phyloP scores from a whole-genome alignment of 2,113 vertebrate species.

The Stomatorhinus ivindoensis region DNA sequence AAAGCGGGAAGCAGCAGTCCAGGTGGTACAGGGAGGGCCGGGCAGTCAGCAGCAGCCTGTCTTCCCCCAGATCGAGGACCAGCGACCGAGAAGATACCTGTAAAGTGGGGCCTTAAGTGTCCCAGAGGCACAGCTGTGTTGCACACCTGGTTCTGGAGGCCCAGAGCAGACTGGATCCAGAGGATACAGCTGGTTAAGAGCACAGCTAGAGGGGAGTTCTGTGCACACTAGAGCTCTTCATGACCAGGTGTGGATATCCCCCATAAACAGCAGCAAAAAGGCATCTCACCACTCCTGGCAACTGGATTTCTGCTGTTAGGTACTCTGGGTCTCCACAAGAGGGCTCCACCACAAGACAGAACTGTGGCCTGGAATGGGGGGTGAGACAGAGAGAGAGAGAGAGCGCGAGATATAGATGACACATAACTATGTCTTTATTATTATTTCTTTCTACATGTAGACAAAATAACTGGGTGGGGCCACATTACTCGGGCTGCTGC shows the following conservation, averaged over 20 bases:
- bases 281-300: slow-evolving; percentile 73
- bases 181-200: not conserved
- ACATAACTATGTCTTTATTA: not conserved
- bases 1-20: slow-evolving; percentile 64
- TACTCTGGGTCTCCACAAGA: slow-evolving; percentile 53
- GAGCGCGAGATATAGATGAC: not conserved
- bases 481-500: not conserved
- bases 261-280: not conserved
- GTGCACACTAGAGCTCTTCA: not conserved
- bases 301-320: slow-evolving; percentile 69
- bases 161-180: not conserved
- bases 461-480: not conserved
- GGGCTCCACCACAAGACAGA: slow-evolving; percentile 60
- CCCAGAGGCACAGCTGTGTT: no score
- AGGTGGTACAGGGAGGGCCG: slow-evolving; percentile 65
- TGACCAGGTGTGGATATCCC: not conserved
- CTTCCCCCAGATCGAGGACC: slow-evolving; percentile 73
- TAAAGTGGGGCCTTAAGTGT: not conserved
- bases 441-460: not conserved
- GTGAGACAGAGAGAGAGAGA: not conserved
- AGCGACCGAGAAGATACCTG: slow-evolving; percentile 55
- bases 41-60: slow-evolving; percentile 63
- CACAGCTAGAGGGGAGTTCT: not conserved
- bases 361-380: slow-evolving; percentile 53
- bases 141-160: not conserved